Base-by-base conservation (phyloP, 2,797 vertebrate species). In the Hyperoplus immaculatus region DNA sequence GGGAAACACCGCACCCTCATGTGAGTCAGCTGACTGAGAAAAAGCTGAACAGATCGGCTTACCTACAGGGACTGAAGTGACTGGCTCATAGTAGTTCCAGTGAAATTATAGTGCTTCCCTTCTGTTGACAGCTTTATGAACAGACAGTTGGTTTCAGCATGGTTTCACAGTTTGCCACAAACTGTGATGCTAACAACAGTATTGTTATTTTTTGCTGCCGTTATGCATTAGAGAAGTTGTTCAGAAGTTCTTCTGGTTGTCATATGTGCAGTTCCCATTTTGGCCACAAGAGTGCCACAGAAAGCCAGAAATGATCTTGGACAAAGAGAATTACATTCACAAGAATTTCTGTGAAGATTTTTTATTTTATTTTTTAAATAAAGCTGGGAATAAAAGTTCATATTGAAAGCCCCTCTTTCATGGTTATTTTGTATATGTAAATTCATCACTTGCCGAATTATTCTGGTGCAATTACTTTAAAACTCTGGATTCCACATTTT, bases 261-360 rank as follows among this genome's bases (percentile, higher is more conserved):
- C 6, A 60, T 0, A 11, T 36, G 6, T 72, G 79, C 18, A 82
- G 61, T 90, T 80, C 72, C 39, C 12, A 8, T 29, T 39, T 53
- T 72, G 18, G 46, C 88, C 95, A 93, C 88, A 90, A 95, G 95
- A 89, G 90, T 74, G 91, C 87, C 82, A 78, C 70, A 92, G 69
- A 80, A 72, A 85, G 71, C 84, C 74, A 87, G 18, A 70, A 49
- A 88, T 80, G 50, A 5, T 10, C 12, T 69, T 57, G 4, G 47
- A 77, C 76, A 83, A 89, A 88, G 59, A 65, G 29, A 67, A 57
- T 47, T 51, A 70, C 14, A 74, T 8, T 49, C 50, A 49, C 9
- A 67, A 9, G 29, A 68, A 45, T 59, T 50, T 69, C 50, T 74
- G 11, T 71, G 8, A 66, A 63, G 18, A 29, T 29, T 29, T 29